Evolutionary conservation across 2,113 vertebrate species (phyloP), one percentile per base, ranked within the genome.

Genomic region (Gasterosteus aculeatus): DNA sequence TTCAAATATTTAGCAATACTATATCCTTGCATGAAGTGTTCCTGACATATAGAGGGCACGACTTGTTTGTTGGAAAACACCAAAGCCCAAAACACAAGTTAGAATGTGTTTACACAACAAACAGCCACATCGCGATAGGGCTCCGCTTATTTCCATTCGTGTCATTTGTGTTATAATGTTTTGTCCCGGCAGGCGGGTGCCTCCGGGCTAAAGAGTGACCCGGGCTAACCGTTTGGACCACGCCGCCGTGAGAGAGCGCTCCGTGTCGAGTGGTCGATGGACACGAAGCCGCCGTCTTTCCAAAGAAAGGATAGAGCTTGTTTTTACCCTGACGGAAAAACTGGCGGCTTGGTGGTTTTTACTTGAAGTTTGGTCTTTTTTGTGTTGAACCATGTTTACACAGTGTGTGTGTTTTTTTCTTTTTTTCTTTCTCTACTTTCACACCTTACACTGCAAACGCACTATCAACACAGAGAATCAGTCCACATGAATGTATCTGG

Each of bases 1-100:
- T 85, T 73, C 64, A 82, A 77, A 91, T 91, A 92, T 88, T 87
- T 88, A 93, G 90, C 88, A 91, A 92, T 93, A 92, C 82, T 88
- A 82, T 91, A 92, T 79, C 75, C 89, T 87, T 91, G 92, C 92
- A 93, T 93, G 92, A 88, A 72, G 18, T 39, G 53, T 65, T 81
- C 67, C 85, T 72, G 80, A 79, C 71, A 74, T 84, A 87, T 84
- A 90, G 44, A 78, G 69, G 85, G 80, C 74, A 82, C 78, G 41
- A 54, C 69, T 35, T 79, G 81, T 84, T 81, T 86, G 64, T 44
- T 59, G 35, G 57, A 63, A 74, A 82, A 83, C 69, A 87, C 72
- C 16, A 3, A 0, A 69, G 81, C 62, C 69, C 74, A 44, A 70
- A 77, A 78, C 57, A 63, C 59, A 77, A 31, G 33, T 75, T 41